Evolutionary conservation across 2,113 vertebrate genomes (phyloP).

Genomic region (Melospiza georgiana): DNA sequence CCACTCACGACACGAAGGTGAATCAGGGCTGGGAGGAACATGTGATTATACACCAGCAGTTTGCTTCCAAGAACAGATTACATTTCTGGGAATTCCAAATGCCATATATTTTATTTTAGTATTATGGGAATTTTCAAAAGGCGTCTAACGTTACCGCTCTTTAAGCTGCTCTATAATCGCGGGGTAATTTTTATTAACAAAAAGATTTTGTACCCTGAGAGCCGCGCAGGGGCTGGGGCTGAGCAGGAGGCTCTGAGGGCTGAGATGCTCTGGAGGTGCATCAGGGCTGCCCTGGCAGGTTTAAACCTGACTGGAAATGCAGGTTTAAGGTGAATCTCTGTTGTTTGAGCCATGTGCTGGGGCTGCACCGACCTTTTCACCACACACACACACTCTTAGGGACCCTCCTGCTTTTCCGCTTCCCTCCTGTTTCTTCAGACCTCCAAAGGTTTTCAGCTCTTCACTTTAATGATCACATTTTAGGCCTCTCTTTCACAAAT

Average conservation of each 20-base stretch:
- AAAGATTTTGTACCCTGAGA: slow-evolving; percentile 50
- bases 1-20: slow-evolving; percentile 50
- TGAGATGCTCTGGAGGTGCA: slow-evolving; percentile 13
- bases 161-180: slow-evolving; percentile 65
- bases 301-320: neutral
- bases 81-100: slow-evolving; percentile 65
- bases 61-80: slow-evolving; percentile 65
- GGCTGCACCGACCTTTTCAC: neutral
- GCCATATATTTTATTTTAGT: slow-evolving; percentile 56
- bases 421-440: neutral
- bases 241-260: slow-evolving; percentile 55
- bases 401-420: neutral
- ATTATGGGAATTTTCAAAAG: slow-evolving; percentile 66
- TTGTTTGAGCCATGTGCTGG: neutral
- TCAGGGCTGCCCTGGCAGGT: slow-evolving; percentile 35
- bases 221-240: slow-evolving; percentile 1
- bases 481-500: too few relatives aligned
- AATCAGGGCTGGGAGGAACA: slow-evolving; percentile 35
- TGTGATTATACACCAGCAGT: slow-evolving; percentile 30
- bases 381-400: neutral
- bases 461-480: accelerated
- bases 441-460: neutral
- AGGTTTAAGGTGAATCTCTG: slow-evolving; percentile 16
- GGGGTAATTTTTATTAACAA: slow-evolving; percentile 73
- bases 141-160: slow-evolving; percentile 63